A percentile compares a stretch with the other conserved stretches of the same genome.
Conservation (phyloP, 2,888 invertebrate species). For the Drosophila silvestris region DNA sequence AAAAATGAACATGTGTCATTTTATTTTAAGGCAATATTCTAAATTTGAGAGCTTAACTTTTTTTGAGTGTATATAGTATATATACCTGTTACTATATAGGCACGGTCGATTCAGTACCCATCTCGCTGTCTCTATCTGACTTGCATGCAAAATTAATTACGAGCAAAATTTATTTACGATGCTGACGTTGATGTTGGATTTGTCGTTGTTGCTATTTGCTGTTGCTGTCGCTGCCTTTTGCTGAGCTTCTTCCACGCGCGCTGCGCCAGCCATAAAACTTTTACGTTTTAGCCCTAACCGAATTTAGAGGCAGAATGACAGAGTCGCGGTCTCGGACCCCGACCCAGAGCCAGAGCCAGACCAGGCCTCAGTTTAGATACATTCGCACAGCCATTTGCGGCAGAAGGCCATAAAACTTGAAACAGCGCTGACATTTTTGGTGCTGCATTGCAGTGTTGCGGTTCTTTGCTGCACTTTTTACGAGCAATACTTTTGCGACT, state of each 20-base stretch:
- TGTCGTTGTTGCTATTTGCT: constrained; percentile 15
- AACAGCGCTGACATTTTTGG: constrained; percentile 69
- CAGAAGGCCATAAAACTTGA: constrained; percentile 62
- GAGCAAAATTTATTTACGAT: constrained; percentile 72
- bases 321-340: constrained; percentile 4
- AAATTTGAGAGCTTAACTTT: background rate
- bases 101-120: constrained; percentile 19
- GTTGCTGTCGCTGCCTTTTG: constrained; percentile 13
- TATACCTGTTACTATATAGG: constrained; percentile 1
- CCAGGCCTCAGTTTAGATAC: constrained; percentile 63
- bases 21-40: background rate
- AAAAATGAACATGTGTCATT: fast-evolving
- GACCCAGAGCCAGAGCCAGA: constrained; percentile 16
- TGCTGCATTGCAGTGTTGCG: constrained; percentile 73
- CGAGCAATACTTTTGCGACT: constrained; percentile 56
- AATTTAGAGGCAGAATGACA: constrained; percentile 55
- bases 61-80: background rate
- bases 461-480: constrained; percentile 61
- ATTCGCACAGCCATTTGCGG: constrained; percentile 60
- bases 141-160: constrained; percentile 81
- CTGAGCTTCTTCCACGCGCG: constrained; percentile 30
- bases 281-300: constrained; percentile 72
- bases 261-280: constrained; percentile 73
- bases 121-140: constrained; percentile 56
- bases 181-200: constrained; percentile 42